phyloP scores from a whole-genome alignment of 2,113 vertebrate genomes.

The Limanda limanda region DNA sequence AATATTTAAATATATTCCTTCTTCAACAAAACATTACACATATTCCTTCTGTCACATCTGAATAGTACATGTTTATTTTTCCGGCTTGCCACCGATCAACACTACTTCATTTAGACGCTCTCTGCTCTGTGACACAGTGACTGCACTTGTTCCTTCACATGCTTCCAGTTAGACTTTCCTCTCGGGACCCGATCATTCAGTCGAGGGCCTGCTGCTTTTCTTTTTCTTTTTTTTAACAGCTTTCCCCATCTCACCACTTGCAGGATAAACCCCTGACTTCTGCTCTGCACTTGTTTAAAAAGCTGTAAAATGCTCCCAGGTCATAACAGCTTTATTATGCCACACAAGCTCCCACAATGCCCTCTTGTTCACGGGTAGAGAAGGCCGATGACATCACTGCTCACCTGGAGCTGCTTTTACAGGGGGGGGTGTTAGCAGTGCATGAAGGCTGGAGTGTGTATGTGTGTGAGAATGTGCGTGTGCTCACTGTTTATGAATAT shows the following conservation, averaged over 20 bases:
- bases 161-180: conserved; percentile 51
- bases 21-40: too few species aligned
- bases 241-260: conserved; percentile 31
- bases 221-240: conserved; percentile 14
- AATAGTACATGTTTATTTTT: conserved; percentile 12
- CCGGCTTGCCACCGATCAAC: conserved; percentile 13
- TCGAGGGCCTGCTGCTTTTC: conserved; percentile 21
- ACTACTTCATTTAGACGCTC: conserved; percentile 6
- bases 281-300: conserved; percentile 43
- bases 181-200: conserved; percentile 28
- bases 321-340: conserved; percentile 57
- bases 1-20: conserved; percentile 25
- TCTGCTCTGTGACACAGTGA: conserved; percentile 20
- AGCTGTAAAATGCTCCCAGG: conserved; percentile 47
- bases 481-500: neutral
- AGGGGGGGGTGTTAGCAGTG: too few species aligned
- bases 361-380: conserved; percentile 47
- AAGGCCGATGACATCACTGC: conserved; percentile 70
- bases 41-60: neutral
- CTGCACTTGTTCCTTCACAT: conserved; percentile 34
- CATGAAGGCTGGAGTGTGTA: too few species aligned
- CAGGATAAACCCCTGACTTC: conserved; percentile 52
- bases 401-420: conserved; percentile 56
- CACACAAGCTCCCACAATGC: conserved; percentile 51
- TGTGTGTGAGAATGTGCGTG: neutral